Evolutionary conservation across 2,113 vertebrate genomes (phyloP), one percentile per base, ranked within the genome.

Genomic region (Gymnarchus niloticus): DNA sequence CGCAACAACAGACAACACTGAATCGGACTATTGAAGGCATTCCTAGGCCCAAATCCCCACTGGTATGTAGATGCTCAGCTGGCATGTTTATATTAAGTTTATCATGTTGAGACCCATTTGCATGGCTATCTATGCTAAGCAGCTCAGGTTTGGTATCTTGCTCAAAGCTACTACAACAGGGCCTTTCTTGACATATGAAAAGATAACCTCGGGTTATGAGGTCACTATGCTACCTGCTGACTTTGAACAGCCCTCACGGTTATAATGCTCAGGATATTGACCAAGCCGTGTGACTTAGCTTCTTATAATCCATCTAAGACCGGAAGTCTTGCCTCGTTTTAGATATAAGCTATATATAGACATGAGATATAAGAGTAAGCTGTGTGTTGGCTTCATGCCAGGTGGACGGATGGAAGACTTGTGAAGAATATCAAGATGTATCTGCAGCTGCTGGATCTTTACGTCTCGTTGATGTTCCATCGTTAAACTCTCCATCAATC

Each of bases 401-500:
- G 61, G 28, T 14, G 3, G 28, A 69, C 10, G 6, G 61, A 17
- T 28, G 25, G 37, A 37, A 33, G 33, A 73, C 33, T 17, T 73
- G n/a, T 73, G 65, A 73, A 73, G 65, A 41, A 73, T 73, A 73
- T 41, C 65, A 73, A 41, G 65, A 73, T 19, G 65, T 73, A 73
- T 73, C 0, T 73, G 33, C 14, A 17, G 1, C 14, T 2, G 65
- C 41, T 41, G 28, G 65, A 73, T 73, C 65, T 73, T 41, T 41
- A 73, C 41, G 5, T 73, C 65, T 19, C 65, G 19, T 19, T 41
- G 65, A 73, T 73, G 19, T 33, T 73, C 65, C 65, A 73, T 73
- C 65, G 41, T 5, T 33, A 19, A 3, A 6, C 33, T 73, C 14
- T 17, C 33, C 65, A 73, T 73, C 14, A 17, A 73, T 73, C 65